Evolutionary conservation across 1,140 invertebrate genomes (phyloP), one percentile per base, ranked within the genome.

Genomic region (Paraescarpia echinospica): DNA sequence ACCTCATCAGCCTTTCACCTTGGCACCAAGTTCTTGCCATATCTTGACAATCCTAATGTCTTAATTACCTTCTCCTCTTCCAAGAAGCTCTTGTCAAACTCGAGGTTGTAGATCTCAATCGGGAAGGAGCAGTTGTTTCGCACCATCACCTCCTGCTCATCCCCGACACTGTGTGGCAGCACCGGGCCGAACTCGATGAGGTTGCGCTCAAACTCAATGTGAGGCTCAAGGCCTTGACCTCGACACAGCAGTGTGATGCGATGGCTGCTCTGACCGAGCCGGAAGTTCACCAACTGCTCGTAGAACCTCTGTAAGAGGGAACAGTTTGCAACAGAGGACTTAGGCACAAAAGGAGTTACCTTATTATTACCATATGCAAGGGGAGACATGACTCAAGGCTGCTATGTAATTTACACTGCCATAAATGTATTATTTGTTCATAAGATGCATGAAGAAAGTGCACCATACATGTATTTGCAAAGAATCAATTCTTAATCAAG

Each of bases 11-110:
- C n/a, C n/a, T n/a, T n/a, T n/a, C n/a, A n/a, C n/a, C n/a, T n/a
- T n/a, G n/a, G n/a, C n/a, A n/a, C n/a, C n/a, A n/a, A n/a, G n/a
- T n/a, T n/a, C n/a, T n/a, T n/a, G n/a, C n/a, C n/a, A n/a, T n/a
- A n/a, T n/a, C n/a, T n/a, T n/a, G n/a, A n/a, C n/a, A n/a, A n/a
- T n/a, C n/a, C n/a, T n/a, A n/a, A n/a, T n/a, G n/a, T n/a, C n/a
- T n/a, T n/a, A n/a, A n/a, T 93, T 94, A 96, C 95, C 95, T 96
- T 96, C 93, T 96, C 96, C 94, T 96, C 96, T 92, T 96, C 95
- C 35, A 96, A 92, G 92, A 96, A 96, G 35, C 94, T 92, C 51
- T 93, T 93, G 93, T 96, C 96, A 94, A 95, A 96, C 93, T 96
- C 96, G 35, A 96, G 93, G 93, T 95, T 96, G 94, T 96, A 96